Conservation (phyloP, 53 echinoderm and acorn worm genomes). For the Antedon mediterranea region DNA sequence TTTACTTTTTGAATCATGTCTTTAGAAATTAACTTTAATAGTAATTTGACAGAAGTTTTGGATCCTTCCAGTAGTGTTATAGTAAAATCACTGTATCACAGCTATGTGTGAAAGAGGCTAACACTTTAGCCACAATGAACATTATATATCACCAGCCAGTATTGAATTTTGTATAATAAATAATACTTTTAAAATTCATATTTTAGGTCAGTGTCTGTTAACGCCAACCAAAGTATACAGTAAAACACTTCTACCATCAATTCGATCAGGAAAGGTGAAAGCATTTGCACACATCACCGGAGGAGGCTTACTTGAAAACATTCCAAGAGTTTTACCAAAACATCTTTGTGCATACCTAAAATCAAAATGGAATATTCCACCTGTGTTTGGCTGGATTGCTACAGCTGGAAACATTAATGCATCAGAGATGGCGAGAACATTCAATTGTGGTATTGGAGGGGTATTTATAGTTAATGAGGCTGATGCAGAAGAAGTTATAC, state of each 20-base stretch:
- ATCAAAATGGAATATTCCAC: constrained; percentile 68
- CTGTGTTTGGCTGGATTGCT: constrained; percentile 93
- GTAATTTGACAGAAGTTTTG: no score
- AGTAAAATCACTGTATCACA: no score
- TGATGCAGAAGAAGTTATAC: constrained; percentile 31
- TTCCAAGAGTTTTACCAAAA: constrained; percentile 66
- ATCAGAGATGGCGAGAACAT: constrained; percentile 91
- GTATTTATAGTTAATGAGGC: constrained; percentile 39
- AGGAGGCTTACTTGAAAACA: constrained; percentile 87
- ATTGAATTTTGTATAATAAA: no score
- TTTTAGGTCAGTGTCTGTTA: constrained; percentile 62
- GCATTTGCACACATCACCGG: constrained; percentile 99
- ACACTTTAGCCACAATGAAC: no score
- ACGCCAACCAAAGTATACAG: constrained; percentile 91
- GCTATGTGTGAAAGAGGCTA: no score
- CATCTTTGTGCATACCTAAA: constrained; percentile 62
- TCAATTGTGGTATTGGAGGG: constrained; percentile 91
- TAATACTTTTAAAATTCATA: background rate
- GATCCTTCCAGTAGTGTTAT: no score
- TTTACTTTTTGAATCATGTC: no score
- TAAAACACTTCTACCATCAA: constrained; percentile 68
- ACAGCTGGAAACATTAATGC: constrained; percentile 53
- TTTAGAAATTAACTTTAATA: no score
- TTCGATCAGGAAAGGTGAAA: constrained; percentile 59
- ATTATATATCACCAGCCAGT: no score